A percentile compares a stretch with the other conserved stretches of the same genome.
Evolutionary conservation across 2,113 vertebrate species (phyloP).

Genomic region (Stomatorhinus ivindoensis): DNA sequence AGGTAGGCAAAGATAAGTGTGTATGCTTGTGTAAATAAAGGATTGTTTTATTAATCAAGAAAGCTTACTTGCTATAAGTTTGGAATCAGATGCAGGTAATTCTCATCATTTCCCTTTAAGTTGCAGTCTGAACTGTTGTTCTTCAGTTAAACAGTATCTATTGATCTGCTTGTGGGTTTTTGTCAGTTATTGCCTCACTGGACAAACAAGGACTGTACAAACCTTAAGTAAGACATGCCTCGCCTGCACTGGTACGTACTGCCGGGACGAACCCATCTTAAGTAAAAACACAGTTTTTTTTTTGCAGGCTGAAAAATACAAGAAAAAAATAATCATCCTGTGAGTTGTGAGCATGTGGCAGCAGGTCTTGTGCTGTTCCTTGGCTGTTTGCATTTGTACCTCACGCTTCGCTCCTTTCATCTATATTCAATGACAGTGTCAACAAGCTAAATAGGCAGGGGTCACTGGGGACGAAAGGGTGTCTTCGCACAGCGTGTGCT

Average conservation of each 20-base stretch:
- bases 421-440: background rate
- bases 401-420: background rate
- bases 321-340: background rate
- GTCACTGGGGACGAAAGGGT: background rate
- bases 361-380: background rate
- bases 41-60: background rate
- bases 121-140: background rate
- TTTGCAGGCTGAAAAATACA: background rate
- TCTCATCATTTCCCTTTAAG: background rate
- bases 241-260: background rate
- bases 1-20: background rate
- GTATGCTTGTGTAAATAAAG: background rate
- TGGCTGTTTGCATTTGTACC: background rate
- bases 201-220: background rate
- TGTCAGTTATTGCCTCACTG: background rate
- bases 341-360: background rate
- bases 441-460: background rate
- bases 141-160: background rate
- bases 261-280: background rate
- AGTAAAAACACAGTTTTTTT: slow-evolving; percentile 1
- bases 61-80: background rate
- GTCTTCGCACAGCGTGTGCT: background rate
- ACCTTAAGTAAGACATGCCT: too few species aligned
- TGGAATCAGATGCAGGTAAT: background rate
- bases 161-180: background rate